Evolutionary conservation across 2,797 vertebrate genomes (phyloP).

Genomic region (Clarias laeviceps): DNA sequence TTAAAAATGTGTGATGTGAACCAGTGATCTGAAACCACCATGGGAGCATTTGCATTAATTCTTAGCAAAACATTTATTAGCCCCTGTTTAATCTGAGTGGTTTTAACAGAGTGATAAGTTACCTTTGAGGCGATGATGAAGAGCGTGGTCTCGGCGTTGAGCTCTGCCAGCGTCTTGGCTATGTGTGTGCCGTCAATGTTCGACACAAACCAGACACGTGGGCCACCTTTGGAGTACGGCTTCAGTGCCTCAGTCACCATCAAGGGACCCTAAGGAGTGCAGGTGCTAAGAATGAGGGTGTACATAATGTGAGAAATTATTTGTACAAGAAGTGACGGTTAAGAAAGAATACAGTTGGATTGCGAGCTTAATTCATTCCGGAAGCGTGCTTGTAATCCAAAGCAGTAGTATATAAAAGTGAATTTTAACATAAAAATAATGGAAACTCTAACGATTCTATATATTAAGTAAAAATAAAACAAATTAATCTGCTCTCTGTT

Average conservation of each 20-base stretch:
- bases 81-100: neutral
- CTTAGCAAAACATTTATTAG: neutral
- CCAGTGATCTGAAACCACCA: neutral
- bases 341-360: too few species aligned
- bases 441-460: too few species aligned
- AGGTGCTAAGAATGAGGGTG: neutral
- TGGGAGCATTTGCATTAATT: neutral
- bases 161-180: conserved; percentile 87
- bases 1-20: too few species aligned
- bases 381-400: too few species aligned
- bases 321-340: neutral
- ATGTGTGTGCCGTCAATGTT: conserved; percentile 98
- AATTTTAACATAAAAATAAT: too few species aligned
- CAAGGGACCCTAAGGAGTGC: conserved; percentile 83
- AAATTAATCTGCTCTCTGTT: too few species aligned
- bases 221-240: conserved; percentile 88
- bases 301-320: neutral
- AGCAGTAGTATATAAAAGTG: too few species aligned
- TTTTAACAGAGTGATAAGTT: neutral
- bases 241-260: conserved; percentile 98
- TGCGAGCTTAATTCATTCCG: too few species aligned
- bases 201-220: conserved; percentile 94
- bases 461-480: too few species aligned
- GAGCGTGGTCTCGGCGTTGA: conserved; percentile 87
- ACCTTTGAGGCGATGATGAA: conserved; percentile 98